Evolutionary conservation across 2,797 vertebrate genomes (phyloP), one percentile per base, ranked within the genome.

Genomic region (Numenius phaeopus): DNA sequence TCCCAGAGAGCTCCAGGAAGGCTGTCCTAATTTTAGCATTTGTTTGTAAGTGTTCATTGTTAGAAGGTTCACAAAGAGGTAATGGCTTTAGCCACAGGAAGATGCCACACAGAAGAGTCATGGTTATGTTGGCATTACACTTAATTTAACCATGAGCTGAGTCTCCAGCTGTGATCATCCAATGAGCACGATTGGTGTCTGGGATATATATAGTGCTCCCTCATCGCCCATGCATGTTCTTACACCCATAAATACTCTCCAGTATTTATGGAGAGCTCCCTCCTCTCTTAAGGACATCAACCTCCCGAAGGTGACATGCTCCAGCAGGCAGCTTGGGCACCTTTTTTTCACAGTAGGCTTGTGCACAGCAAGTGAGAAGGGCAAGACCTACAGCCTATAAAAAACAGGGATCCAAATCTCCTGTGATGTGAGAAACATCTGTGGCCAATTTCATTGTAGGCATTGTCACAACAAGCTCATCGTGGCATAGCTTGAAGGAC

Each of bases 21-120:
- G 27, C 64, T 80, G 76, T 91, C 78, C 62, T 70, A 62, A 61
- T 69, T 82, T 81, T 61, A 70, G 14, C 58, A 30, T 86, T 86
- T 78, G 61, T 7, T 64, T 78, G n/a, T 34, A 78, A 69, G 24
- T 65, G 42, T 75, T 61, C 11, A 5, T 57, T 83, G 50, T 83
- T 76, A 62, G 77, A 71, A 80, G 37, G 37, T 32, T 80, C 42
- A 83, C 23, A 32, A 42, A 47, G n/a, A 76, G 42, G 34, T 47
- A 55, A 61, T 57, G 52, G 39, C 67, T 80, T 91, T 83, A 50
- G 69, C 42, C 72, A 47, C 47, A 62, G 58, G 39, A 79, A 52
- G 18, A 47, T 80, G 37, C 47, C 26, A 8, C 16, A 21, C 34
- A 79, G 47, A 65, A 83, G 59, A 86, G 18, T 27, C 46, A 19